Percentiles rank a stretch among this genome's conserved stretches.
Evolutionary conservation across 2,888 invertebrate genomes (phyloP).

Genomic region (Tetranychus truncatus): DNA sequence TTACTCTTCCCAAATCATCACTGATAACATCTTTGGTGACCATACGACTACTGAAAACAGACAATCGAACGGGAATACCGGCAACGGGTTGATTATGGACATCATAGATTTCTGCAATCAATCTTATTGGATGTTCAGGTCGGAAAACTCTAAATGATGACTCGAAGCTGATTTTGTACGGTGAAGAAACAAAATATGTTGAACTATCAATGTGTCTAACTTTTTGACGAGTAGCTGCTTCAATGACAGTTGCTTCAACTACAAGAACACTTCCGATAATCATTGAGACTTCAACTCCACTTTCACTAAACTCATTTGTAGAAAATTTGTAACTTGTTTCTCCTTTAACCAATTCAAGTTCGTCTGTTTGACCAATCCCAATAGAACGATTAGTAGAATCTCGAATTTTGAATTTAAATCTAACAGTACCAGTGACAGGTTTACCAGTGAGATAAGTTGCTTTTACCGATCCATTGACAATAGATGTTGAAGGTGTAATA

Average conservation of each 20-base stretch:
- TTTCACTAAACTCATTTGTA: constrained; percentile 11
- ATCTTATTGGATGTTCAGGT: constrained; percentile 10
- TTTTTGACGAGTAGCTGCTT: constrained; percentile 23
- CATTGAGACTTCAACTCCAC: not conserved
- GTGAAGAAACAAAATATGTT: constrained; percentile 19
- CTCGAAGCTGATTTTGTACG: constrained; percentile 16
- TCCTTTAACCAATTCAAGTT: constrained; percentile 15
- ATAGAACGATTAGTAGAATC: constrained; percentile 11
- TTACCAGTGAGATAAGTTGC: constrained; percentile 21
- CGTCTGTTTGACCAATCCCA: constrained; percentile 16
- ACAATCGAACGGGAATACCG: constrained; percentile 17
- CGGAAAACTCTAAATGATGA: constrained; percentile 15
- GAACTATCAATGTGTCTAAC: constrained; percentile 18
- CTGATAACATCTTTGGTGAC: not conserved
- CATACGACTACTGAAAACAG: constrained; percentile 11
- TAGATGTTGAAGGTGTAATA: constrained; percentile 21
- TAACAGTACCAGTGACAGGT: constrained; percentile 23
- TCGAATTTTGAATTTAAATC: constrained; percentile 23
- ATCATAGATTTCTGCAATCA: constrained; percentile 8
- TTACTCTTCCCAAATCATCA: constrained; percentile 1
- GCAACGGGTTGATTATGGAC: constrained; percentile 16
- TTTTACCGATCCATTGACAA: constrained; percentile 15
- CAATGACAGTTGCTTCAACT: constrained; percentile 26
- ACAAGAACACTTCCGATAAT: constrained; percentile 16
- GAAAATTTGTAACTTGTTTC: constrained; percentile 11